phyloP scores from a whole-genome alignment of 2,113 vertebrate species.

The Crotalus viridis region DNA sequence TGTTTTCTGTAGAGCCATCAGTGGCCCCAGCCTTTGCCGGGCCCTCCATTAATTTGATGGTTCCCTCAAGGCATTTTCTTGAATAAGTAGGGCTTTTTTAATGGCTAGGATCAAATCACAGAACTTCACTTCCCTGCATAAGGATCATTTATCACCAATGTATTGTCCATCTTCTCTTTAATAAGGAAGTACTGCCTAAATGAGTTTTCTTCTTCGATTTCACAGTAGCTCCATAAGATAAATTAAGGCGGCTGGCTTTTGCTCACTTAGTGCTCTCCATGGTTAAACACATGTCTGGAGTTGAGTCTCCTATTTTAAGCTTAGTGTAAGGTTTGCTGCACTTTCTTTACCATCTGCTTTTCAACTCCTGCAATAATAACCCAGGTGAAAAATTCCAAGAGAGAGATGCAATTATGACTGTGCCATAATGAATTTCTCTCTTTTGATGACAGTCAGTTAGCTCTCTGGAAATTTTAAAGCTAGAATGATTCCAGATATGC shows the following conservation, averaged over 20 bases:
- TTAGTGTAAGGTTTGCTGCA: neutral
- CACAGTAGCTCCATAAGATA: neutral
- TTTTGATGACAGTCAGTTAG: neutral
- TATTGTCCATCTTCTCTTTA: neutral
- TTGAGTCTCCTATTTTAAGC: neutral
- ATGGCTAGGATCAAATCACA: neutral
- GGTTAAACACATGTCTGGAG: neutral
- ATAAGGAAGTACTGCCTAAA: neutral
- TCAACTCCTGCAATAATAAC: neutral
- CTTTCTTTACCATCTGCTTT: neutral
- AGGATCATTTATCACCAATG: neutral
- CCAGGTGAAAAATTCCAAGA: neutral
- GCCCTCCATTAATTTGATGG: neutral
- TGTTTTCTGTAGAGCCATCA: neutral
- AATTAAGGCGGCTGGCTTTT: neutral
- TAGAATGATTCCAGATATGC: neutral
- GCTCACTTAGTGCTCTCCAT: neutral
- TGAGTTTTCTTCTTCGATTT: neutral
- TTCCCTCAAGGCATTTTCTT: neutral
- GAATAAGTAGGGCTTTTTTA: neutral
- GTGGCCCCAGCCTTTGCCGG: no score
- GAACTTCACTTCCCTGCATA: neutral
- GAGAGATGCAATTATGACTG: neutral
- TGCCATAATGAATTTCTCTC: neutral
- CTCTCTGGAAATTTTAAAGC: neutral